phyloP scores from a whole-genome alignment of 2,113 vertebrate genomes.

The Oryzias woworae region DNA sequence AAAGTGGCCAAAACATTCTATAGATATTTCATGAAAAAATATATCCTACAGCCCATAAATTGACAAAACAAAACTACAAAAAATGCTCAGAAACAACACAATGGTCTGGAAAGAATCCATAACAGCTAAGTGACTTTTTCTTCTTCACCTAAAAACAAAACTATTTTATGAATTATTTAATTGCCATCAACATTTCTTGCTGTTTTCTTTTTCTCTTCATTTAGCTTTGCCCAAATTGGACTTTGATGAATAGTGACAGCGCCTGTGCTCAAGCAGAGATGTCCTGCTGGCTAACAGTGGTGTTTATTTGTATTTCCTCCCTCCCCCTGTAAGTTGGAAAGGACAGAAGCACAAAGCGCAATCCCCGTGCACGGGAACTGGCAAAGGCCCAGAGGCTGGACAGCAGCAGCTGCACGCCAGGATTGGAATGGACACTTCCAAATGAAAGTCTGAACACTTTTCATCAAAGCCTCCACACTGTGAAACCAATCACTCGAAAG shows the following conservation, averaged over 20 bases:
- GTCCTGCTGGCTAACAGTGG: constrained; percentile 33
- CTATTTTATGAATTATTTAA: constrained; percentile 35
- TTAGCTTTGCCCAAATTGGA: constrained; percentile 34
- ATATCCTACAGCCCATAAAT: not conserved
- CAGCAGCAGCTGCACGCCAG: constrained; percentile 13
- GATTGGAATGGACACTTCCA: not conserved
- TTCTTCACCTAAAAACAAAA: constrained; percentile 19
- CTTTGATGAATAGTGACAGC: constrained; percentile 63
- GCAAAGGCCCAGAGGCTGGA: constrained; percentile 39
- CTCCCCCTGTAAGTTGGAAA: constrained; percentile 11
- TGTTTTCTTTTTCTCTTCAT: constrained; percentile 30
- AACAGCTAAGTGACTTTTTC: not conserved
- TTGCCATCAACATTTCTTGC: constrained; percentile 35
- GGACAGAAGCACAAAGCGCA: constrained; percentile 37
- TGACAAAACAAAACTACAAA: not conserved
- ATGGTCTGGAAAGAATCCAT: not conserved
- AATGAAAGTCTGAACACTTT: constrained; percentile 15
- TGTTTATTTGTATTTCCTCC: not conserved
- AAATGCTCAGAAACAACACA: not conserved
- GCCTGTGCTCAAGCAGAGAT: constrained; percentile 36
- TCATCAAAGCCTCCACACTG: not conserved
- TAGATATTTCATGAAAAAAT: not conserved
- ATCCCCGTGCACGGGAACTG: constrained; percentile 40
- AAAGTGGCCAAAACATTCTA: too few relatives aligned
- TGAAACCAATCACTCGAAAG: not conserved